Evolutionary conservation across 2,797 vertebrate species (phyloP).

Genomic region (Helostoma temminkii): DNA sequence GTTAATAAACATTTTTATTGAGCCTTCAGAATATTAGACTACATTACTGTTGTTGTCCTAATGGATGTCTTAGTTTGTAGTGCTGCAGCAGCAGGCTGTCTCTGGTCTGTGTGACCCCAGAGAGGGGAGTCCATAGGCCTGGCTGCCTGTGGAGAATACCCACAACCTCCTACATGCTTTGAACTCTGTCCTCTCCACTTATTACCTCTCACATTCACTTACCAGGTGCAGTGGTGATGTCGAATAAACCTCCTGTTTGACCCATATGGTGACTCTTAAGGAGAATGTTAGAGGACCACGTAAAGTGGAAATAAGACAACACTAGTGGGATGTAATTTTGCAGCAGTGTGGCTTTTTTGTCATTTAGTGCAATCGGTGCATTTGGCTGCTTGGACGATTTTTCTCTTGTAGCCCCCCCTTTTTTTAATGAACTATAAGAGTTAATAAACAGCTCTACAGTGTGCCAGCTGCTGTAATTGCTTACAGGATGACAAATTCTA

Average conservation of each 20-base stretch:
- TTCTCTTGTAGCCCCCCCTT: conserved; percentile 45
- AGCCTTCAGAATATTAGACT: conserved; percentile 58
- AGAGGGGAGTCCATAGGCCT: conserved; percentile 56
- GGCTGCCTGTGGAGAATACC: conserved; percentile 72
- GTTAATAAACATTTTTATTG: conserved; percentile 63
- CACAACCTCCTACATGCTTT: conserved; percentile 71
- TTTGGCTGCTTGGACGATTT: conserved; percentile 47
- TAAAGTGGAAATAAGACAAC: conserved; percentile 7
- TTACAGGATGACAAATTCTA: conserved; percentile 65
- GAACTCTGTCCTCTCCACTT: conserved; percentile 72
- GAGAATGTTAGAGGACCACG: conserved; percentile 35
- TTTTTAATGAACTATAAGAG: conserved; percentile 47
- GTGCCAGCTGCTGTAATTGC: conserved; percentile 66
- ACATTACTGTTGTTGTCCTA: conserved; percentile 39
- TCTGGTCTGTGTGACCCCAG: conserved; percentile 70
- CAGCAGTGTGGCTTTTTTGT: conserved; percentile 26
- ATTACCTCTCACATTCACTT: conserved; percentile 76
- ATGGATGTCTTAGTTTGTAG: conserved; percentile 50
- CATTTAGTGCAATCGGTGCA: conserved; percentile 45
- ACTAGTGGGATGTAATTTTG: conserved; percentile 25
- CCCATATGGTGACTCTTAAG: conserved; percentile 34
- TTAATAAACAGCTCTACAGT: conserved; percentile 60
- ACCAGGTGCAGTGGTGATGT: conserved; percentile 47
- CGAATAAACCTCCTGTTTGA: conserved; percentile 42
- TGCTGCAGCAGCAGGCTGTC: conserved; percentile 63